Base-by-base conservation (phyloP, 2,797 vertebrate genomes). In the Sebastiscus albofasciatus region DNA sequence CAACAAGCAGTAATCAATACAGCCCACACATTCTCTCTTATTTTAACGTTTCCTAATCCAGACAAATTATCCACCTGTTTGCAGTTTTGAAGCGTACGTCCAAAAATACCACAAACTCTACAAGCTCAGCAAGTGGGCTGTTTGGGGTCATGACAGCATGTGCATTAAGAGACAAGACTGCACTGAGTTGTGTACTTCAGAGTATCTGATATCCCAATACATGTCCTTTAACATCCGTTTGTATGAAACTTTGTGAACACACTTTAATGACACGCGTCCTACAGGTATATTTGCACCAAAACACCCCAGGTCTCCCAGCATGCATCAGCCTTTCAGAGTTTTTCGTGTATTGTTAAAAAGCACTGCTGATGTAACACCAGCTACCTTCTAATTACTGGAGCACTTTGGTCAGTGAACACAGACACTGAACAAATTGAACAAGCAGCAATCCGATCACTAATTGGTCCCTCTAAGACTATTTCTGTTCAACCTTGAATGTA, bases 361-460 rank as follows among this genome's bases (percentile, higher is more conserved):
- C 22, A 59, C 9, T 16, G 24, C 49, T 70, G 8, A 59, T 34
- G 39, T 64, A 60, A 58, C 62, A 69, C 2, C 29, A 26, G 29
- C 29, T 58, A 22, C 46, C n/a, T 26, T 77, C 18, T 72, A 70
- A 73, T 26, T 59, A 26, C 56, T 66, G 22, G 14, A 70, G 11
- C 22, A 27, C 20, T 33, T 73, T 67, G 12, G 46, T 67, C 42
- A 69, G 26, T 42, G 54, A 59, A 59, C 33, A 70, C 33, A 42
- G 42, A 52, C 62, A 36, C 22, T 74, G 67, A 70, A 72, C 49
- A 72, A 64, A 67, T 20, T 66, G 31, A 76, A 72, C 27, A 31
- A 67, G 56, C 24, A 67, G 31, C 27, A 69, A 36, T 72, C 61
- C 34, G 54, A 6, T 69, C 31, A 46, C 64, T 76, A 72, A 78